A percentile compares a stretch with the other conserved stretches of the same genome.
Conservation (phyloP, 2,888 invertebrate genomes). For the Lysandra bellargus region DNA sequence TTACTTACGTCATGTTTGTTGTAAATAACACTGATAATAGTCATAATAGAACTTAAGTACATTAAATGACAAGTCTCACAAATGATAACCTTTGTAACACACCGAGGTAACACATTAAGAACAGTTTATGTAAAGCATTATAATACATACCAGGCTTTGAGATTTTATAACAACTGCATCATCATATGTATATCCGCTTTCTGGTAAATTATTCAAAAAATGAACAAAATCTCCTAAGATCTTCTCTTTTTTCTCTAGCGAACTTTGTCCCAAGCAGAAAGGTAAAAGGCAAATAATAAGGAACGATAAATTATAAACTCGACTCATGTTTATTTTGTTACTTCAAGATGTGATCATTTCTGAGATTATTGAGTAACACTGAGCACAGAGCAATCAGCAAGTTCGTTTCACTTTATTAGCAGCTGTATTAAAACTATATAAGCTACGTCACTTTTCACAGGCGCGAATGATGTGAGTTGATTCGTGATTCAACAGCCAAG, state of each 20-base stretch:
- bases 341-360: slow-evolving; percentile 53
- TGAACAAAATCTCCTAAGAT: slow-evolving; percentile 65
- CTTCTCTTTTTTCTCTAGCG: slow-evolving; percentile 52
- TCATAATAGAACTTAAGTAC: neutral
- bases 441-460: neutral
- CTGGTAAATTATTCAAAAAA: slow-evolving; percentile 71
- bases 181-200: slow-evolving; percentile 67
- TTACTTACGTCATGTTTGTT: neutral
- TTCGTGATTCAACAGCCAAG: neutral
- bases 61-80: slow-evolving; percentile 34
- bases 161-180: slow-evolving; percentile 67
- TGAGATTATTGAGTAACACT: slow-evolving; percentile 43
- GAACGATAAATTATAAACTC: neutral
- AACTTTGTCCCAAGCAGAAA: slow-evolving; percentile 54
- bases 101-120: slow-evolving; percentile 30
- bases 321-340: neutral
- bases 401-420: neutral
- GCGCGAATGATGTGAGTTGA: neutral
- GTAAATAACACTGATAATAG: neutral
- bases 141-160: slow-evolving; percentile 67
- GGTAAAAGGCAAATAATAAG: slow-evolving; percentile 47
- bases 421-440: neutral
- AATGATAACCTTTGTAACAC: slow-evolving; percentile 42
- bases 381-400: slow-evolving; percentile 36
- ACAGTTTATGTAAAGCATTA: slow-evolving; percentile 33